Conservation (phyloP, 2,113 vertebrate genomes). For the Chionis minor region DNA sequence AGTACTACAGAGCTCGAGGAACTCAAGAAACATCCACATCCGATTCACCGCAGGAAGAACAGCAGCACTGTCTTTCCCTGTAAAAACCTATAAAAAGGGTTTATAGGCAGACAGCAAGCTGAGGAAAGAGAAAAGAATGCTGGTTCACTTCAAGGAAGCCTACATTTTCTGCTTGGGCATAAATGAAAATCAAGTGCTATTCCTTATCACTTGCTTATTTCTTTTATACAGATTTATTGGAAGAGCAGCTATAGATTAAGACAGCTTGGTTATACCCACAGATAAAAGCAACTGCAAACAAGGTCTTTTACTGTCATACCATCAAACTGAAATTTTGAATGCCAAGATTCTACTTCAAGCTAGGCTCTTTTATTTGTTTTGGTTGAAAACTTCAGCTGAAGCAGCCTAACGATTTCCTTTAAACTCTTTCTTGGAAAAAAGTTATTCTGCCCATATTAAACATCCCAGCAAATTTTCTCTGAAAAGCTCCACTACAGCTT, state of each 20-base stretch:
- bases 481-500: not conserved
- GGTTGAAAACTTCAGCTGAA: conserved; percentile 26
- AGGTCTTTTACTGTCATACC: not conserved
- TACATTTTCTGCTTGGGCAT: not conserved
- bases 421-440: not conserved
- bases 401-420: conserved; percentile 9
- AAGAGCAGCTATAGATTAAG: not conserved
- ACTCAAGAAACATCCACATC: not conserved
- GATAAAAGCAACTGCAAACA: conserved; percentile 5
- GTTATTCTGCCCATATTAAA: not conserved
- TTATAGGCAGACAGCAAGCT: not conserved
- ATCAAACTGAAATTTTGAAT: not conserved
- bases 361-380: conserved; percentile 19
- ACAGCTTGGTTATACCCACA: conserved; percentile 11
- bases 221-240: not conserved
- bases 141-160: not conserved
- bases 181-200: not conserved
- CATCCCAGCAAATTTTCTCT: not conserved
- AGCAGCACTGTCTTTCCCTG: not conserved
- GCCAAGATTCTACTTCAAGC: not conserved
- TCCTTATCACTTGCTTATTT: not conserved
- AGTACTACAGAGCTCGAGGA: not conserved
- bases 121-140: not conserved
- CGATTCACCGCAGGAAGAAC: not conserved
- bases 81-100: not conserved